phyloP scores from a whole-genome alignment of 2,888 invertebrate genomes.

The Orchesella flavescens region DNA sequence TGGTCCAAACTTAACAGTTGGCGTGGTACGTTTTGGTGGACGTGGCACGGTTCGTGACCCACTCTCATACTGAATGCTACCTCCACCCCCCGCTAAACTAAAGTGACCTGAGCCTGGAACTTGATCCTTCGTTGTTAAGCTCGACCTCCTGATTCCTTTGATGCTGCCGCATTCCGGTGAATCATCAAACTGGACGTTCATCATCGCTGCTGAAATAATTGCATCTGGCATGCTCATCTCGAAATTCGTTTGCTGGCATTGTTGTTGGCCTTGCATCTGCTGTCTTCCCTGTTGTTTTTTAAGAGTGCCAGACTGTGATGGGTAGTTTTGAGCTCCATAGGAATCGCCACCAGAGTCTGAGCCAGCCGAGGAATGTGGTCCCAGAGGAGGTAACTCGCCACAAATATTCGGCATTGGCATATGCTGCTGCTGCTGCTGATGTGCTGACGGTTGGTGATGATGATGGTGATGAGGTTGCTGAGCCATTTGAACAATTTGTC shows the following conservation, averaged over 20 bases:
- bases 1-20: slow-evolving; percentile 71
- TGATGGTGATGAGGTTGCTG: slow-evolving; percentile 64
- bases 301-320: slow-evolving; percentile 46
- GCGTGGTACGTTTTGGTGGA: slow-evolving; percentile 70
- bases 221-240: slow-evolving; percentile 72
- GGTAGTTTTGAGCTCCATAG: slow-evolving; percentile 23
- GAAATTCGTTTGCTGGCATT: slow-evolving; percentile 58
- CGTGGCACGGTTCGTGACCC: slow-evolving; percentile 70
- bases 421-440: slow-evolving; percentile 63
- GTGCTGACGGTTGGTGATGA: slow-evolving; percentile 61
- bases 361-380: slow-evolving; percentile 63
- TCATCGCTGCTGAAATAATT: slow-evolving; percentile 70
- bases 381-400: slow-evolving; percentile 69
- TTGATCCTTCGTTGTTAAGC: slow-evolving; percentile 71
- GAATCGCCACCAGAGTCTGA: slow-evolving; percentile 67
- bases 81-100: slow-evolving; percentile 35
- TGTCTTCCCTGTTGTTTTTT: slow-evolving; percentile 50
- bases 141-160: slow-evolving; percentile 67
- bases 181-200: slow-evolving; percentile 70
- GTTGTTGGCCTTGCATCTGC: slow-evolving; percentile 30
- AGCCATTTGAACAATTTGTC: slow-evolving; percentile 68
- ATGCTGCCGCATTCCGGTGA: slow-evolving; percentile 65
- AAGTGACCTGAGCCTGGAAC: slow-evolving; percentile 54
- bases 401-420: slow-evolving; percentile 72
- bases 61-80: slow-evolving; percentile 64